A percentile compares a stretch with the other conserved stretches of the same genome.
Conservation (phyloP, 1,140 invertebrate genomes). For the Scaptodrosophila lebanonensis region DNA sequence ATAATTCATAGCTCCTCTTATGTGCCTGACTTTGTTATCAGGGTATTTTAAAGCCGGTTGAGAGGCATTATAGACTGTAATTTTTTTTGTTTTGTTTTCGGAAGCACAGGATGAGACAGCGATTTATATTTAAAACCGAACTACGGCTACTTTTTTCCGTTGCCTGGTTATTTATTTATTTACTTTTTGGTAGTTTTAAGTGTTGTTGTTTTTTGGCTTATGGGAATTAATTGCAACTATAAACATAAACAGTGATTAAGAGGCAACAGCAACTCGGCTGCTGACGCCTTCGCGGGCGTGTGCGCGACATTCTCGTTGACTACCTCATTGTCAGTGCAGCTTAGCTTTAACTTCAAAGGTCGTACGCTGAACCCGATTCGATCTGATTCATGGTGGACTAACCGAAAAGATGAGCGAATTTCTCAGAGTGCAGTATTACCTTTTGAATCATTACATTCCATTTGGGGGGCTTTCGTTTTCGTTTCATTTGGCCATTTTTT, state of each 20-base stretch:
- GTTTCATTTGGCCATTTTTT: constrained; percentile 28
- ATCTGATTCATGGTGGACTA: constrained; percentile 4
- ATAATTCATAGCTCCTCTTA: too few relatives aligned
- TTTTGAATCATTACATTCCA: constrained; percentile 32
- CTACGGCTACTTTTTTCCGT: neutral
- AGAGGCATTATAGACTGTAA: too few relatives aligned
- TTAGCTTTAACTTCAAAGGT: constrained; percentile 69
- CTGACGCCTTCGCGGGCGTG: neutral
- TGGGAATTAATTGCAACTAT: constrained; percentile 57
- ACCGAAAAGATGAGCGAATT: constrained; percentile 7
- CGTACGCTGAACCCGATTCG: constrained; percentile 56
- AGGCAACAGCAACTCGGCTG: constrained; percentile 1
- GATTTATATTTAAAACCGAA: too few relatives aligned
- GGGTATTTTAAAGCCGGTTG: too few relatives aligned
- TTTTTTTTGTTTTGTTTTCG: too few relatives aligned
- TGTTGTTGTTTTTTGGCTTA: constrained; percentile 16
- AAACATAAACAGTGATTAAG: constrained; percentile 67
- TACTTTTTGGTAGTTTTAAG: too few relatives aligned
- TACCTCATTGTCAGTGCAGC: constrained; percentile 55
- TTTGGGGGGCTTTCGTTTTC: neutral
- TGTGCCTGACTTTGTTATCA: too few relatives aligned
- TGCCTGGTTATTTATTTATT: constrained; percentile 26
- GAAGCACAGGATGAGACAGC: too few relatives aligned
- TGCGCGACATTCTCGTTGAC: neutral
- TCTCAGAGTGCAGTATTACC: too few relatives aligned